These are phyloP conservation scores for Buphagus erythrorhynchus DNA, from an alignment of 2,797 vertebrate genomes.

Conservation along the genomic window DNA sequence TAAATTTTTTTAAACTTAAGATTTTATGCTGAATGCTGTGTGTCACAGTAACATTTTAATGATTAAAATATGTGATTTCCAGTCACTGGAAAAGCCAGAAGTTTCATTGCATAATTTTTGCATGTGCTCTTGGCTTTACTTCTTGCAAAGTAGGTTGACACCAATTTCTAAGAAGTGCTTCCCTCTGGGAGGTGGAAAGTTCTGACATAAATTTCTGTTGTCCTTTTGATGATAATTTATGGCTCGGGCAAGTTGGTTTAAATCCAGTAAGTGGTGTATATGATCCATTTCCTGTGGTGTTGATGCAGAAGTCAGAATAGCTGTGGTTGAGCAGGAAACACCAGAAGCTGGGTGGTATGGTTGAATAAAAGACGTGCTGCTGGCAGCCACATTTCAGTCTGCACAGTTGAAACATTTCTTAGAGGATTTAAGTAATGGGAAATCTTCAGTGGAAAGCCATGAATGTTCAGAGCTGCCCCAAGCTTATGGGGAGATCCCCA, in stretches of 20 bases:
- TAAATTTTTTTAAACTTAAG: background rate
- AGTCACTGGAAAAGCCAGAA: background rate
- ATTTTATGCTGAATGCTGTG: background rate
- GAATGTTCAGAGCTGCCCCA: background rate
- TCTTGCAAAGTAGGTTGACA: background rate
- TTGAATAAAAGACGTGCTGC: background rate
- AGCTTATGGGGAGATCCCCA: rapidly evolving
- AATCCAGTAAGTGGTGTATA: background rate
- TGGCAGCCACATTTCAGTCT: background rate
- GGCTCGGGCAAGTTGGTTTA: background rate
- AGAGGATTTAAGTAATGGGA: background rate
- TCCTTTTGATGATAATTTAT: background rate
- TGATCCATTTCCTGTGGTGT: background rate
- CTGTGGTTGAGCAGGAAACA: background rate
- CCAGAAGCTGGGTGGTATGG: background rate
- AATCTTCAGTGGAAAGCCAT: background rate
- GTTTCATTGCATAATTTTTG: background rate
- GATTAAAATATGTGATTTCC: background rate
- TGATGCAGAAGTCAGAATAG: background rate
- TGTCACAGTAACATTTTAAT: background rate
- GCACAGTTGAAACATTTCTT: background rate
- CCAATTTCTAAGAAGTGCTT: background rate
- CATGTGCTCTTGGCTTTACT: background rate
- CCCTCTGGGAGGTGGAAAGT: background rate
- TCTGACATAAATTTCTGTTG: background rate